Base-by-base conservation (phyloP, 1,140 invertebrate genomes). In the Drosophila tropicalis region DNA sequence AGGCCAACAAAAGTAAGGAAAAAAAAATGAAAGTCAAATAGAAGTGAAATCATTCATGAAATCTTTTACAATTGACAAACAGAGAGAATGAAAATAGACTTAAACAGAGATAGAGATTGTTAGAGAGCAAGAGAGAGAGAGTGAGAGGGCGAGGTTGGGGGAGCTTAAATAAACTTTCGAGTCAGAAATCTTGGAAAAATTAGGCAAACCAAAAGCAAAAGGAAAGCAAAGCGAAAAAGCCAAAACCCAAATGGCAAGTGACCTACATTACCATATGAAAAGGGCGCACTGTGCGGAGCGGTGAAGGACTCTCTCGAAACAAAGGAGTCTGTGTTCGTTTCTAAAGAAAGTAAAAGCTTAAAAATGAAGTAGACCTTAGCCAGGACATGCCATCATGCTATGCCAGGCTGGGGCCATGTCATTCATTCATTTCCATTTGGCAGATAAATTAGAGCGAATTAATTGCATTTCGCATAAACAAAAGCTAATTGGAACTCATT, bases 361-460 rank as follows among this genome's bases (percentile, higher is more conserved):
- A 58, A 65, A 55, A 40, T 9, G 25, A 55, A 41, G 36, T 39
- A 39, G 12, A 39, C 12, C 36, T 12, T 0, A 12, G 29, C n/a
- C 6, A 15, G 34, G 34, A 36, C 10, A 36, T 36, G 34, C 2
- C 7, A 36, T 36, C 22, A 25, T 25, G 22, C 2, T 25, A 25
- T 25, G 9, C 29, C 5, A 6, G n/a, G 62, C 12, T 40, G 51
- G 39, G 34, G 47, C 47, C 76, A 64, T 75, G 62, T 54, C 72
- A 79, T 76, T 79, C 36, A 62, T 62, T 40, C 80, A 82, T 75
- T 83, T 67, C 70, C 62, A 84, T 84, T 75, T 60, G 44, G 51
- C 72, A 86, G 73, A 90, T 86, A 90, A 90, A 90, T 90, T 90
- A 81, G 84, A 89, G 81, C 84, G 80, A 89, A 89, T 89, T 89